These are phyloP conservation scores for Stercorarius parasiticus DNA, from an alignment of 2,113 vertebrate genomes.

Conservation along the genomic window DNA sequence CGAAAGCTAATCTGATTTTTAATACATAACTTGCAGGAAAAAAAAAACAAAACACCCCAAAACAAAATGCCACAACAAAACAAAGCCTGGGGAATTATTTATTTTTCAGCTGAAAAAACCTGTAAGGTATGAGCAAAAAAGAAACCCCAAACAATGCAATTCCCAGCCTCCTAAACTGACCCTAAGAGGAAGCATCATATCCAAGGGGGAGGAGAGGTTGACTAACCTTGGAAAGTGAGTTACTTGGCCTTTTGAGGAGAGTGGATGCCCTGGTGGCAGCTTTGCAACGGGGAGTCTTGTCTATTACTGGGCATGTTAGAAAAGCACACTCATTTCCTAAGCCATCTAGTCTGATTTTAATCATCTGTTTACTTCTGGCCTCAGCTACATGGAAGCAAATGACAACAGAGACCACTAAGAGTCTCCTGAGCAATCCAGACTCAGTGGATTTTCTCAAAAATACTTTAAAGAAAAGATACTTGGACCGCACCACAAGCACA, in stretches of 20 bases:
- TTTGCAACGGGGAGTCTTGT: not conserved
- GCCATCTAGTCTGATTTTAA: not conserved
- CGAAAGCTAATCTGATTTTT: not conserved
- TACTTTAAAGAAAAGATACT: not conserved
- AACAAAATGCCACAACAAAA: not conserved
- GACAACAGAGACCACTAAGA: not conserved
- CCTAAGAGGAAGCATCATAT: not conserved
- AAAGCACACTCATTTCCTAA: not conserved
- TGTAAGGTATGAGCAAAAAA: not conserved
- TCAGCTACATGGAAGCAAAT: not conserved
- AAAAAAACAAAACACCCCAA: not conserved
- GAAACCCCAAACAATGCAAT: not conserved
- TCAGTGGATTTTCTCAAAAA: not conserved
- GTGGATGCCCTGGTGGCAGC: not conserved
- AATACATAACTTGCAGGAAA: not conserved
- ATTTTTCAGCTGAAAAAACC: not conserved
- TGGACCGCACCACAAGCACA: not conserved
- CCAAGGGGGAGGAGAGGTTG: not conserved
- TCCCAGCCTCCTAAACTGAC: not conserved
- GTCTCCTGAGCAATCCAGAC: not conserved
- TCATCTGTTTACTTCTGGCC: not conserved
- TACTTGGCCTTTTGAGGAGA: not conserved
- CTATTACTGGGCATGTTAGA: not conserved
- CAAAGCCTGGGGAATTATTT: not conserved
- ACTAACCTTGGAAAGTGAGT: not conserved